Conservation (phyloP, 2,888 invertebrate genomes). For the Griposia aprilina region DNA sequence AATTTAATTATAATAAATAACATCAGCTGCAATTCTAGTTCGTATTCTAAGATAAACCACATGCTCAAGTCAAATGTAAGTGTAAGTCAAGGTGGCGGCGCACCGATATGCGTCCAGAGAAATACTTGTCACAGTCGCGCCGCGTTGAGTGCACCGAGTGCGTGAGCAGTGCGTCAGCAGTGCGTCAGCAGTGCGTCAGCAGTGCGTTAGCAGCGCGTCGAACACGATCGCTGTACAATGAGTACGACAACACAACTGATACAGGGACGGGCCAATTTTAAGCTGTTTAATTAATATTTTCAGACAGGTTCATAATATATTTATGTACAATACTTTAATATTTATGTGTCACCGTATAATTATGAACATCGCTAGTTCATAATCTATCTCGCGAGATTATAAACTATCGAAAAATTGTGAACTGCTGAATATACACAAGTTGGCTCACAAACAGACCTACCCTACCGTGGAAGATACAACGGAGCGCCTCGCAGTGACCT, state of each 20-base stretch:
- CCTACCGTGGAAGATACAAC: slow-evolving; percentile 6
- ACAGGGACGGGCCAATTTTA: slow-evolving; percentile 44
- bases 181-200: too few relatives aligned
- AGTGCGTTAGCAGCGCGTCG: too few relatives aligned
- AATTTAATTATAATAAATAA: slow-evolving; percentile 33
- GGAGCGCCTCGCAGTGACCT: not conserved
- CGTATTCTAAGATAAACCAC: slow-evolving; percentile 34
- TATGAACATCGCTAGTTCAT: too few relatives aligned
- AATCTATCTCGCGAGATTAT: too few relatives aligned
- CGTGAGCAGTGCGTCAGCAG: not conserved
- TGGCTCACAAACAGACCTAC: slow-evolving; percentile 28
- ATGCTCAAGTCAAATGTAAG: slow-evolving; percentile 37
- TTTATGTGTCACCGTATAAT: not conserved
- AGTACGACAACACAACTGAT: slow-evolving; percentile 21
- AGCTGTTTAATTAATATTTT: slow-evolving; percentile 23
- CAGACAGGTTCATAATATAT: slow-evolving; percentile 37
- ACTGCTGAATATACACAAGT: slow-evolving; percentile 27
- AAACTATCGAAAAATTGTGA: too few relatives aligned
- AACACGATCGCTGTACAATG: not conserved
- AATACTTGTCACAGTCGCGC: not conserved
- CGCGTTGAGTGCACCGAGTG: too few relatives aligned
- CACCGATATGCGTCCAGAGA: not conserved
- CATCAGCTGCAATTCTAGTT: slow-evolving; percentile 47
- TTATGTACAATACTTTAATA: slow-evolving; percentile 58
- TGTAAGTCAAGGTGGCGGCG: slow-evolving; percentile 1